A percentile compares a stretch with the other conserved stretches of the same genome.
Evolutionary conservation across 2,113 vertebrate species (phyloP).

Genomic region (Calypte anna): DNA sequence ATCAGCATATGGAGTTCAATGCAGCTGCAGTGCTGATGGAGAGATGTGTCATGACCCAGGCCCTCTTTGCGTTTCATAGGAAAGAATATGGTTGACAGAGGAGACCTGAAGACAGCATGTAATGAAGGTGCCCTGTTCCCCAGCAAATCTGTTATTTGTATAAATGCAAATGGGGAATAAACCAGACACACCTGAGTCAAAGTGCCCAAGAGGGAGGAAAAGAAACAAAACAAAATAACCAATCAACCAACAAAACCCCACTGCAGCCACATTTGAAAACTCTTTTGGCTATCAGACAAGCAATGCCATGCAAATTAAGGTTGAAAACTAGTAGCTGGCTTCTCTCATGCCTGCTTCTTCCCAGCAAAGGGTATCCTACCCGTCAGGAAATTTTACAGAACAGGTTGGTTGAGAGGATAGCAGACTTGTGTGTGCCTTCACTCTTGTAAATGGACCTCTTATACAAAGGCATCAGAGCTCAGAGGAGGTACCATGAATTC

Average conservation of each 20-base stretch:
- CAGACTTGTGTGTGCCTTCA: neutral
- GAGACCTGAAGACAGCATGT: neutral
- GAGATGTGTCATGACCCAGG: neutral
- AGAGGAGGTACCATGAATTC: neutral
- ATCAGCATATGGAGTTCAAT: neutral
- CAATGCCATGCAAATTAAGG: neutral
- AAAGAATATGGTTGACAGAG: neutral
- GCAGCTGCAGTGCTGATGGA: neutral
- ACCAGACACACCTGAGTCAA: neutral
- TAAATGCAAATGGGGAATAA: neutral
- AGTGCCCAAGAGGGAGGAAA: neutral
- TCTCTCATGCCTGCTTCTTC: neutral
- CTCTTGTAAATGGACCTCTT: neutral
- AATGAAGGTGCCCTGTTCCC: neutral
- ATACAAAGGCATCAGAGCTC: neutral
- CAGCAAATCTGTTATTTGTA: neutral
- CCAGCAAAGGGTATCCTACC: neutral
- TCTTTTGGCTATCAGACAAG: neutral
- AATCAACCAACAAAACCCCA: neutral
- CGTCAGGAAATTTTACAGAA: neutral
- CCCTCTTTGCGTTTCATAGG: neutral
- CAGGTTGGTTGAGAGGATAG: neutral
- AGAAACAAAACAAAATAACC: neutral
- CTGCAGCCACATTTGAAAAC: neutral
- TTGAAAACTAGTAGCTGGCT: neutral